A percentile compares a stretch with the other conserved stretches of the same genome.
Evolutionary conservation across 2,797 vertebrate genomes (phyloP).

Genomic region (Petrocephalus sullivani): DNA sequence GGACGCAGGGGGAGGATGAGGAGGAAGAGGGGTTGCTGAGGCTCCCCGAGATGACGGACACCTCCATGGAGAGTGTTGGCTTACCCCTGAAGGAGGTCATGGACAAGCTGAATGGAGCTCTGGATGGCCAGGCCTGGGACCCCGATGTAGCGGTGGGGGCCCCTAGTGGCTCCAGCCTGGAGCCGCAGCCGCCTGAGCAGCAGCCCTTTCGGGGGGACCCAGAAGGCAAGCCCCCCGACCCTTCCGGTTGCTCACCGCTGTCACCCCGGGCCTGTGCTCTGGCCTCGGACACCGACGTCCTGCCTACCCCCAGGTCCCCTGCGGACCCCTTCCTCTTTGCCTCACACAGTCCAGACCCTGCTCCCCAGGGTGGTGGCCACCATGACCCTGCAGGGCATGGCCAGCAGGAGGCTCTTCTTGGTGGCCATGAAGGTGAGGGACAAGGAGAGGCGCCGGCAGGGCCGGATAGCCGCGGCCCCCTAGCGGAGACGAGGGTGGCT

Average conservation of each 20-base stretch:
- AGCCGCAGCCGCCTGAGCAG: slow-evolving; percentile 58
- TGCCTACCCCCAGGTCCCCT: slow-evolving; percentile 68
- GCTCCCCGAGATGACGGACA: slow-evolving; percentile 86
- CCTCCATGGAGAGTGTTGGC: slow-evolving; percentile 82
- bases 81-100: slow-evolving; percentile 83
- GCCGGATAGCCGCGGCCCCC: slow-evolving; percentile 42
- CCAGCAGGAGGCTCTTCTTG: slow-evolving; percentile 80
- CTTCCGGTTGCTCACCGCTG: slow-evolving; percentile 26
- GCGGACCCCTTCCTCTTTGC: slow-evolving; percentile 87
- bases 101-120: slow-evolving; percentile 71
- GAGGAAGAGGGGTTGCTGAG: slow-evolving; percentile 62
- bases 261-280: slow-evolving; percentile 1
- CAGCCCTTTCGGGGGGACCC: slow-evolving; percentile 88
- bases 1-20: slow-evolving; percentile 29
- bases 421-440: slow-evolving; percentile 78
- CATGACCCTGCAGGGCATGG: slow-evolving; percentile 90
- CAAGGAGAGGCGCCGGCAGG: slow-evolving; percentile 48
- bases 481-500: slow-evolving; percentile 31
- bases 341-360: slow-evolving; percentile 81
- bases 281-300: slow-evolving; percentile 48
- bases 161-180: neutral
- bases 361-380: slow-evolving; percentile 83
- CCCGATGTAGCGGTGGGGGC: slow-evolving; percentile 22
- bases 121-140: slow-evolving; percentile 62
- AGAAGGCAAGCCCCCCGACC: slow-evolving; percentile 73